Base-by-base conservation (phyloP, 2,888 invertebrate genomes). In the Aleiodes alternator region DNA sequence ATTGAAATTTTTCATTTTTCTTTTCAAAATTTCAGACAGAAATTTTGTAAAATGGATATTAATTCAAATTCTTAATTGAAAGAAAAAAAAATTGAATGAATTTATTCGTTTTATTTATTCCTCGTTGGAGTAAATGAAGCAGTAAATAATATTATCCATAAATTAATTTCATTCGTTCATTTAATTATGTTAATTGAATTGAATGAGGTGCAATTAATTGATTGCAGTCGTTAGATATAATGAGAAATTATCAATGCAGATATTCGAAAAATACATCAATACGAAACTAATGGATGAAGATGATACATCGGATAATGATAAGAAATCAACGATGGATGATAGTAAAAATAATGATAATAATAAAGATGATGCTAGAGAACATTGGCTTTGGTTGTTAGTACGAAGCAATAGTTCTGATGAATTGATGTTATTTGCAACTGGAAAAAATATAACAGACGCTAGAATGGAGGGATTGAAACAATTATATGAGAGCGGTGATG, bases 251-350 rank as follows among this genome's bases (percentile, higher is more conserved):
- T 53, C 51, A 51, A 38, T 69, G 59, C 76, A 89, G 89, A 81
- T 87, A 77, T 88, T 89, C 81, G 88, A 89, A 80, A 86, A 88
- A 73, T 89, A 88, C 76, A 85, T 89, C 68, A 86, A 87, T 80
- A 82, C 82, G 16, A 79, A 84, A 16, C 84, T 84, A 77, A 80
- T 80, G 53, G 23, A 9, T 57, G 14, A 64, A 64, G 64, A 72
- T 9, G 57, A 76, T 11, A 34, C 48, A 34, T 31, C 53, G 14
- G 72, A 64, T n/a, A 61, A 64, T 4, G 57, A 76, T 34, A 53
- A 83, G 57, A 79, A 76, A 43, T 78, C 69, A 12, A 4, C 64
- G 9, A 75, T 23, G 1, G 56, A 71, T 8, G 80, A 80, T 73
- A 75, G 74, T 29, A 73, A 74, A 48, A 23, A 43, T n/a, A 16